Evolutionary conservation across 2,888 invertebrate species (phyloP), one percentile per base, ranked within the genome.

Genomic region (Hydrotaea diabolus): DNA sequence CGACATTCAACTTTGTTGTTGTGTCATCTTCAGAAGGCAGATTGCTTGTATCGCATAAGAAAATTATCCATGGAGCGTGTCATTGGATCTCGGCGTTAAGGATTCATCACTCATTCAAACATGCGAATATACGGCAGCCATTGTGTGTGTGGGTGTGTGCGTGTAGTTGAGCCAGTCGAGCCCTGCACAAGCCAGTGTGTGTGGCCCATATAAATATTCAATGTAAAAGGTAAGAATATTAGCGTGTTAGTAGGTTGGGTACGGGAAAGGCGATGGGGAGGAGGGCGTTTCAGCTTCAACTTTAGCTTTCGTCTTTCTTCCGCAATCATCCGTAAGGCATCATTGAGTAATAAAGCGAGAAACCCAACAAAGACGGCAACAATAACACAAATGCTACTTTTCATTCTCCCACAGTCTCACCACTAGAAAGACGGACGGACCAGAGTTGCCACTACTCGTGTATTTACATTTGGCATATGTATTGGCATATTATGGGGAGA

Each of bases 61-160:
- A 80, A 77, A 74, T 83, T 83, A 84, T 86, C 87, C 86, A 86
- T 85, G 86, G 77, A 87, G 87, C 87, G 83, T 87, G 86, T 86
- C 87, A 87, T 87, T 87, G 86, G 78, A 85, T 85, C 71, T 31
- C 80, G 85, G 84, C 83, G 77, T 75, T 80, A 81, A 71, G 73
- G 72, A 86, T 86, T 75, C 77, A 78, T 83, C 83, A 85, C 66
- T 71, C 17, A 82, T 75, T 55, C 21, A 55, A 55, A 21, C 43
- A 72, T 64, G 9, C 13, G 46, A 23, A 46, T 26, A 43, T n/a
- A 15, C 36, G 21, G 15, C 2, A 57, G 39, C 7, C 11, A 19
- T 55, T 55, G 46, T 5, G 36, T 23, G 57, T 23, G 13, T 59
- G 17, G n/a, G 8, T 53, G 8, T 3, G 21, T 55, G n/a, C 39